Percentiles rank a stretch among this genome's conserved stretches.
These are phyloP conservation scores for Phragmatobia fuliginosa DNA, from an alignment of 2,888 invertebrate species.

Conservation along the genomic window DNA sequence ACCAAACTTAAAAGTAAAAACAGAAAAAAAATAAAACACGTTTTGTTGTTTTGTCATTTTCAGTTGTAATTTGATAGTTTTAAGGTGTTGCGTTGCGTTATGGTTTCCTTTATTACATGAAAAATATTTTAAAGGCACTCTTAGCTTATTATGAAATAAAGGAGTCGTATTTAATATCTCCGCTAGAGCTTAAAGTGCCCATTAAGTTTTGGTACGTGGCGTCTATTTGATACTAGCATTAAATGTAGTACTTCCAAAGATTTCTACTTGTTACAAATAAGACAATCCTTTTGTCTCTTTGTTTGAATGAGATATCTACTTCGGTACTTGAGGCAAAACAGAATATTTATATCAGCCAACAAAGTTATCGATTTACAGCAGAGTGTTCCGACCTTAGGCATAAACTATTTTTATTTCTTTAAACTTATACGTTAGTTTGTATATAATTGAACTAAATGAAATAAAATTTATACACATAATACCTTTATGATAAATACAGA, in stretches of 20 bases:
- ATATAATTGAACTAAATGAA: too few relatives aligned
- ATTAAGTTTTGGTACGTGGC: constrained; percentile 7
- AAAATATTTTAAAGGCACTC: neutral
- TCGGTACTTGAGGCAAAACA: neutral
- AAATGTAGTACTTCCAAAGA: constrained; percentile 4
- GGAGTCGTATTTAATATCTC: constrained; percentile 12
- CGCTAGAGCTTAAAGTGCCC: constrained; percentile 13
- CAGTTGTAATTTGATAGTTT: neutral
- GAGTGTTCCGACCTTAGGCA: neutral
- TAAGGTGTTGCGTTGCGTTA: neutral
- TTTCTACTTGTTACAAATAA: neutral
- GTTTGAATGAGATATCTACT: neutral
- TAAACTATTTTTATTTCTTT: neutral
- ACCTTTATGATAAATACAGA: neutral
- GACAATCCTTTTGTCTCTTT: neutral
- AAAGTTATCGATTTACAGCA: neutral
- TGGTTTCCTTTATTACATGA: neutral
- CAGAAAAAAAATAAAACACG: neutral
- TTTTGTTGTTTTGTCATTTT: neutral
- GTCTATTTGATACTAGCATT: constrained; percentile 12
- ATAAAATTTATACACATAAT: too few relatives aligned
- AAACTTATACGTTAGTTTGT: too few relatives aligned
- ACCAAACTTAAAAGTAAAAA: neutral
- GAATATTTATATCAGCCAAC: neutral
- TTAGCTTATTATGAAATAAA: constrained; percentile 15